phyloP scores from a whole-genome alignment of 2,797 vertebrate genomes.

The Semaprochilodus insignis region DNA sequence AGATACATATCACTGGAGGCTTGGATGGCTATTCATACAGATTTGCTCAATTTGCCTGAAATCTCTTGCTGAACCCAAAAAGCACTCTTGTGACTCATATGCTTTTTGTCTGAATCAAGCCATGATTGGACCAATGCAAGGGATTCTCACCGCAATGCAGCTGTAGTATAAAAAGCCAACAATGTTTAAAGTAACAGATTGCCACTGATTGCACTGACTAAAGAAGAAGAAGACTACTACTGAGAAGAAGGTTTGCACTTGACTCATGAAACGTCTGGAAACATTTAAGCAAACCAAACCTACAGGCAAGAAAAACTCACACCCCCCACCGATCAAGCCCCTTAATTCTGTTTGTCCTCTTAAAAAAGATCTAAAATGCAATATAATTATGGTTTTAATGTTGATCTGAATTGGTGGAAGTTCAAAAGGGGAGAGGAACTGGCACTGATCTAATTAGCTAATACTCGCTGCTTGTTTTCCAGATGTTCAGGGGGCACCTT shows the following conservation, averaged over 20 bases:
- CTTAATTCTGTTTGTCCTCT: background rate
- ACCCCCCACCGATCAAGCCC: background rate
- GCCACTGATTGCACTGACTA: too few relatives aligned
- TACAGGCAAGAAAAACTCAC: background rate
- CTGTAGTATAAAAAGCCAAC: background rate
- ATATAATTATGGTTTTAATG: background rate
- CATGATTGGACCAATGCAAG: background rate
- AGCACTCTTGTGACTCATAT: background rate
- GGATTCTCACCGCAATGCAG: background rate
- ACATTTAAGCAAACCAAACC: background rate
- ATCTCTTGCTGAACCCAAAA: background rate
- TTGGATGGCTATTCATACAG: constrained; percentile 28
- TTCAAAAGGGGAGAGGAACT: constrained; percentile 15
- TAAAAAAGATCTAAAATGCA: background rate
- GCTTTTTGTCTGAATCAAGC: background rate
- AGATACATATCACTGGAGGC: constrained; percentile 52
- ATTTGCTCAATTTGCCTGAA: background rate
- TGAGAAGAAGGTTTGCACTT: background rate
- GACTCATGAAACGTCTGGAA: constrained; percentile 15
- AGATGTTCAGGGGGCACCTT: constrained; percentile 22
- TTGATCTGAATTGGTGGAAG: background rate
- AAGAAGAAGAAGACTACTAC: too few relatives aligned
- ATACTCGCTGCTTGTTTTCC: background rate
- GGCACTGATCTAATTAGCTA: background rate
- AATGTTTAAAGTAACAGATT: too few relatives aligned